Base-by-base conservation (phyloP, 37 sponge, comb jelly and placozoan genomes). In the Cliona cf. orientalis region DNA sequence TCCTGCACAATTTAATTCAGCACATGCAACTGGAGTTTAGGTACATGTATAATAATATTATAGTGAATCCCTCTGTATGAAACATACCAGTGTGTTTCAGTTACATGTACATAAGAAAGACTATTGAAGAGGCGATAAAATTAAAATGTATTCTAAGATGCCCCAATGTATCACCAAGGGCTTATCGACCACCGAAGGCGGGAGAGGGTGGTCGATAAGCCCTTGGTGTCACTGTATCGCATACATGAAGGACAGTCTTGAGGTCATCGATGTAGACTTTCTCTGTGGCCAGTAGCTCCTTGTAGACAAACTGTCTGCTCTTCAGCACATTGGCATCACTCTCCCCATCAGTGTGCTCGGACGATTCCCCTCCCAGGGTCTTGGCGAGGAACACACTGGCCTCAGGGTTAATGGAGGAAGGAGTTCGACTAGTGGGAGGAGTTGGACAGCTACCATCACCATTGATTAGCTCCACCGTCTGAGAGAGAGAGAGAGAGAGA, bases 201-300 rank as follows among this genome's bases (percentile, higher is more conserved):
- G n/a, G n/a, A n/a, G n/a, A n/a, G n/a, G n/a, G n/a, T n/a, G n/a
- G n/a, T n/a, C n/a, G n/a, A n/a, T n/a, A n/a, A n/a, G n/a, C n/a
- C n/a, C 55, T 49, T 17, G 11, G 55, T 49, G 14, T 19, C n/a
- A n/a, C n/a, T n/a, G n/a, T n/a, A n/a, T n/a, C n/a, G n/a, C n/a
- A n/a, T 53, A 94, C 95, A 38, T 84, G 70, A 19, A 94, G 74
- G 46, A 91, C 77, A 39, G 66, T 63, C 71, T 74, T 67, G 45
- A 94, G 72, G 69, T 94, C 86, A 0, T 68, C 66, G 43, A 94
- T 80, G 69, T 91, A 94, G 61, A 66, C 89, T 40, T 58, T 72
- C 58, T 94, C 95, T 12, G 95, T 94, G 7, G 78, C 82, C 1
- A 94, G 67, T 32, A 94, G 61, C 74, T 94, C 95, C 61, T 84